These are phyloP conservation scores for Zaprionus vittiger DNA, from an alignment of 1,140 invertebrate genomes.

Conservation along the genomic window DNA sequence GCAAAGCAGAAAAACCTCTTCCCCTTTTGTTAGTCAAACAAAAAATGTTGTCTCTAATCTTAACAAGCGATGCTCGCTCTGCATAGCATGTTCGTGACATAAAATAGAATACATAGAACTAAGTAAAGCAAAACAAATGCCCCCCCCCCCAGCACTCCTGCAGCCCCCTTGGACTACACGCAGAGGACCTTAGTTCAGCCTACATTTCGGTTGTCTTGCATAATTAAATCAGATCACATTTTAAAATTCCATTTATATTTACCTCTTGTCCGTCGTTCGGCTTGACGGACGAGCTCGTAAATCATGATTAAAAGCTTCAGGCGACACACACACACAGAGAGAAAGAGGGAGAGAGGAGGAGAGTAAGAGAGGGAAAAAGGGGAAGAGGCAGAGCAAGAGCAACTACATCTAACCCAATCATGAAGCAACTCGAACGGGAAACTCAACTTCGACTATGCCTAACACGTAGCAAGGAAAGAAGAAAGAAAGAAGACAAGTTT, in stretches of 20 bases:
- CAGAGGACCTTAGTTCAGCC: not conserved
- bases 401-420: conserved; percentile 31
- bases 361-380: too few species aligned
- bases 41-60: not conserved
- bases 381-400: not conserved
- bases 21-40: not conserved
- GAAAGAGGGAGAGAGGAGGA: not conserved
- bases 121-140: conserved; percentile 33
- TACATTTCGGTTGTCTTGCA: conserved; percentile 61
- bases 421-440: conserved; percentile 23
- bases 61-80: not conserved
- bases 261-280: conserved; percentile 68
- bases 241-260: conserved; percentile 84
- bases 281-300: conserved; percentile 69
- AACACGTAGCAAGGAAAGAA: conserved; percentile 59
- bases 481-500: conserved; percentile 34
- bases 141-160: not conserved
- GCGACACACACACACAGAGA: conserved; percentile 52
- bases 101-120: conserved; percentile 41
- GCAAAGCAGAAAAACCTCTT: not conserved
- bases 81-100: conserved; percentile 10
- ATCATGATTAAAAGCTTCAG: conserved; percentile 84
- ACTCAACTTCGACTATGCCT: conserved; percentile 59
- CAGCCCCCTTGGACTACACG: not conserved
- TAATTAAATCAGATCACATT: conserved; percentile 84